Evolutionary conservation across 2,797 vertebrate species (phyloP), one percentile per base, ranked within the genome.

Genomic region (Ptychadena robeensis): DNA sequence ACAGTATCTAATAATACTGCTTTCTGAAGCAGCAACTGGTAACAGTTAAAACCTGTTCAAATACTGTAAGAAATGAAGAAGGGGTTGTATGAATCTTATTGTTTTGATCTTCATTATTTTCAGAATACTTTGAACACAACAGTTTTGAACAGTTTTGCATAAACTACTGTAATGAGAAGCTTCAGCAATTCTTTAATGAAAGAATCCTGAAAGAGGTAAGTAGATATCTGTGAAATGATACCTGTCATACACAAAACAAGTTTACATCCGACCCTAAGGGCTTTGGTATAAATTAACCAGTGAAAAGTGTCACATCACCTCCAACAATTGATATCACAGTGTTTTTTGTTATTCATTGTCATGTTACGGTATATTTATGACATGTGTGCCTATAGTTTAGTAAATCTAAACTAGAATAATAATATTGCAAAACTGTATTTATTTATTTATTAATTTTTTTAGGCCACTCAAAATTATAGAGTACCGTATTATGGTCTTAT

Each of bases 91-190:
- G 31, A 37, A 25, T 35, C 10, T 70, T 3, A 3, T n/a, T 57
- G 28, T 57, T 38, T 22, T 75, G 6, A 87, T 91, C 82, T 91
- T 10, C 87, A 88, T 85, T 91, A 2, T 87, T 89, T 88, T 57
- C 95, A 99, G 98, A 99, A 87, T 99, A 99, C 89, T 99, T 99
- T 90, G 98, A 99, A 86, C 97, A 96, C 93, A 99, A 99, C 94
- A 99, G 98, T 92, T 99, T 97, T 84, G 98, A 99, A 91, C 98
- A 99, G 81, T 99, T 99, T 92, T 99, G 97, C 91, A 99, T 99
- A 91, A 99, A 99, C 94, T 99, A 99, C 92, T 99, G 98, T 89
- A 99, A 98, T 87, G 97, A 99, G 93, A 99, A 99, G 77, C 94
- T 99, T 87, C 98, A 99, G 87, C 98, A 99, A 83, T 99, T 99